These are phyloP conservation scores for Phenganax marumi DNA, from an alignment of 92 coral and sea anemone species.

Conservation along the genomic window DNA sequence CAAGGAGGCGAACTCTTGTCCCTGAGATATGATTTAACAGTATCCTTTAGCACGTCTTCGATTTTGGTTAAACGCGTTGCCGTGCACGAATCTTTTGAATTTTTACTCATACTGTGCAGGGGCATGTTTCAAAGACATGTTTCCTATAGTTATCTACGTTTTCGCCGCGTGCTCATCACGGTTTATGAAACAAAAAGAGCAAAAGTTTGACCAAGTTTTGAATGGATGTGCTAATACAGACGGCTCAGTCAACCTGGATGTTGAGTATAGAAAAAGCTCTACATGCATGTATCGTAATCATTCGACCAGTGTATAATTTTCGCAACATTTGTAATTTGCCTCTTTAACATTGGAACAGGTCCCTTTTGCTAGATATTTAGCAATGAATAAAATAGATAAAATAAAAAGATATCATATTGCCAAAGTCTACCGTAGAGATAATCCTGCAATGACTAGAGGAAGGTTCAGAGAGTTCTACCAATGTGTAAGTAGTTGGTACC, in stretches of 20 bases:
- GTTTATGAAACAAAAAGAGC: no score
- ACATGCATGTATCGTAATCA: no score
- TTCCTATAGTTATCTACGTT: no score
- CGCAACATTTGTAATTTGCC: background rate
- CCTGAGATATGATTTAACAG: conserved; percentile 92
- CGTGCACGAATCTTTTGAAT: background rate
- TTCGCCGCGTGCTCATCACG: no score
- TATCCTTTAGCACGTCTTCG: conserved; percentile 59
- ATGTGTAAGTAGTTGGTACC: conserved; percentile 67
- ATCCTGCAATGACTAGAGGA: conserved; percentile 98
- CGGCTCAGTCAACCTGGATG: no score
- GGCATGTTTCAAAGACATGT: no score
- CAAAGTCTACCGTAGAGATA: conserved; percentile 93
- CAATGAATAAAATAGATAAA: conserved; percentile 96
- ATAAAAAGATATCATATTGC: conserved; percentile 97
- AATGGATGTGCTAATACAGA: background rate
- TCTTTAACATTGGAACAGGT: conserved; percentile 57
- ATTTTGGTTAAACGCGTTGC: background rate
- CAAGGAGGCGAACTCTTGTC: conserved; percentile 96
- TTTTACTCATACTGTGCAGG: no score
- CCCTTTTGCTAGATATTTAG: conserved; percentile 98
- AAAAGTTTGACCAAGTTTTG: no score
- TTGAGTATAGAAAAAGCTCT: no score
- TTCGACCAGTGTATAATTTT: background rate
- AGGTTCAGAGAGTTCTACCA: conserved; percentile 94